These are phyloP conservation scores for Temnothorax unifasciatus DNA, from an alignment of 2,888 invertebrate genomes.

Conservation along the genomic window DNA sequence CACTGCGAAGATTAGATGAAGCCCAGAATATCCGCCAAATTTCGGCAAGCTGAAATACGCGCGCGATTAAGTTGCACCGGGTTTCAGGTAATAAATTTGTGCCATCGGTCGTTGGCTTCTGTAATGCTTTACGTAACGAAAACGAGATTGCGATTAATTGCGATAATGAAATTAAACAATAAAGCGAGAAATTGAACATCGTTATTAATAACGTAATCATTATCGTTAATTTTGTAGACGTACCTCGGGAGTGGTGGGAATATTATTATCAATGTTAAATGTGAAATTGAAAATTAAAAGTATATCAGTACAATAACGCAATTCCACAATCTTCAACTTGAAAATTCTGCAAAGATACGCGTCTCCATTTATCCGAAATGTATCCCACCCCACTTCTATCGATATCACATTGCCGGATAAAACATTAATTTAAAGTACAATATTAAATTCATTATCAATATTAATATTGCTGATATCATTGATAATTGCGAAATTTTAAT, in stretches of 20 bases:
- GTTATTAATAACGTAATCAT: too few relatives aligned
- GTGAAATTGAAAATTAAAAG: too few relatives aligned
- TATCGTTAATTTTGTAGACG: too few relatives aligned
- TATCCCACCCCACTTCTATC: neutral
- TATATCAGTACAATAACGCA: neutral
- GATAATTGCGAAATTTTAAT: neutral
- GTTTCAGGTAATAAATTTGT: conserved; percentile 8
- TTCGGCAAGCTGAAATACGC: neutral
- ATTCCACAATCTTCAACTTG: neutral
- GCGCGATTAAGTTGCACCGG: neutral
- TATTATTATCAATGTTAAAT: too few relatives aligned
- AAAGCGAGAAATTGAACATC: too few relatives aligned
- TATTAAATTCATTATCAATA: neutral
- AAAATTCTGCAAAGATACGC: neutral
- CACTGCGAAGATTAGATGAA: neutral
- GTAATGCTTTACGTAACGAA: neutral
- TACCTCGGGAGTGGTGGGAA: too few relatives aligned
- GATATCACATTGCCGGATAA: neutral
- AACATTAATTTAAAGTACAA: conserved; percentile 12
- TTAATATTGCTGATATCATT: neutral
- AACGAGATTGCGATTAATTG: neutral
- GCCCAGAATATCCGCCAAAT: neutral
- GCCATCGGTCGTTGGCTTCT: conserved; percentile 23
- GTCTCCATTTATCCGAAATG: neutral
- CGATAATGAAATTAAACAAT: too few relatives aligned